Base-by-base conservation (phyloP, 2,797 vertebrate species). In the Knipowitschia caucasica region DNA sequence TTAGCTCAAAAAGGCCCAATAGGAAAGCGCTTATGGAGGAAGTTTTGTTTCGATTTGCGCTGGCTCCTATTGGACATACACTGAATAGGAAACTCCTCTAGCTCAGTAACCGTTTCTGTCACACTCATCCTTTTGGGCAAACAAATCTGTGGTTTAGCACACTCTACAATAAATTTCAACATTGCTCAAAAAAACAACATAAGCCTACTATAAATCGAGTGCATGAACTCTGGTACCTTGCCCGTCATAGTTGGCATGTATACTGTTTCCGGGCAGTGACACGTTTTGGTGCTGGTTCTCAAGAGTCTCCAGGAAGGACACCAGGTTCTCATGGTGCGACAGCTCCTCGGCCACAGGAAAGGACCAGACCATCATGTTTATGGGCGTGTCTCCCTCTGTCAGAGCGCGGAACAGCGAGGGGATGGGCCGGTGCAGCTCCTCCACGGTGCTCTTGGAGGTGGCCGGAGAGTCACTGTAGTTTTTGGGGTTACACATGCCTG, bases 401-500 rank as follows among this genome's bases (percentile, higher is more conserved):
- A 99, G 93, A 0, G 96, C 96, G 2, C 94, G 91, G 87, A 99
- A 99, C 59, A 99, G 90, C 1, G 96, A 98, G 1, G 96, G 96
- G 77, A 99, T 96, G 0, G 96, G 93, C 14, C 93, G 93, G 17
- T 95, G 93, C 56, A 99, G 82, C 78, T 99, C 96, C 77, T 99
- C 96, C 0, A 99, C 96, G 0, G 96, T 98, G 87, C 96, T 98
- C 89, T 98, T 99, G 1, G 96, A 98, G 0, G 96, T 98, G 11
- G 96, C 94, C 0, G 96, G 96, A 0, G 95, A 96, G 86, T 99
- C 96, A 4, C 92, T 98, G 71, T 97, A 98, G 86, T 95, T 98
- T 67, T 93, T 94, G 61, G 96, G 96, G 81, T 99, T 98, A 60
- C 96, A 99, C 96, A 99, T 99, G 43, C 96, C 96, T 99, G 70